A percentile compares a stretch with the other conserved stretches of the same genome.
Evolutionary conservation across 2,888 invertebrate species (phyloP).

Genomic region (Operophtera brumata): DNA sequence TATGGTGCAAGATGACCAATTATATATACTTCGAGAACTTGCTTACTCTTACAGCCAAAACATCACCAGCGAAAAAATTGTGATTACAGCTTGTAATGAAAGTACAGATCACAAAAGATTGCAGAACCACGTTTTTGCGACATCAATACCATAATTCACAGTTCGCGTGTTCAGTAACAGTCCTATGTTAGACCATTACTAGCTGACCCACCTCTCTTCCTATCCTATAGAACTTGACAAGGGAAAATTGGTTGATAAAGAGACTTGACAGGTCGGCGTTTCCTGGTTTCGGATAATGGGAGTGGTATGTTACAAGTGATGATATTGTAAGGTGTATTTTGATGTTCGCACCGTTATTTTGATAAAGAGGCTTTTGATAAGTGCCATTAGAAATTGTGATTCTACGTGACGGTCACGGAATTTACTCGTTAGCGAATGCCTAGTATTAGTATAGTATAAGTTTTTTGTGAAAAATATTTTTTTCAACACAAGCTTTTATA

Average conservation of each 20-base stretch:
- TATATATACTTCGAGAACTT: no score
- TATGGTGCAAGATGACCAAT: no score
- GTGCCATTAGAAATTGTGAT: background rate
- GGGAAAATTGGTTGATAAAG: slow-evolving; percentile 3
- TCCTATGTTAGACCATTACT: slow-evolving; percentile 8
- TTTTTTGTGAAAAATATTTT: no score
- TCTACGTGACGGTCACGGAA: background rate
- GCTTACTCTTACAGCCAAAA: no score
- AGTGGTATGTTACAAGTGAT: slow-evolving; percentile 4
- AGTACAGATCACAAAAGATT: slow-evolving; percentile 47
- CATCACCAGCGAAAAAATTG: background rate
- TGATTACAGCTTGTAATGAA: slow-evolving; percentile 32
- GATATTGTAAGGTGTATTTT: slow-evolving; percentile 15
- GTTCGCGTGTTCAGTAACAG: slow-evolving; percentile 66
- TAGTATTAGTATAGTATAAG: no score
- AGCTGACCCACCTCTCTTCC: background rate
- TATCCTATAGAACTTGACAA: background rate
- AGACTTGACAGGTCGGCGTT: slow-evolving; percentile 13
- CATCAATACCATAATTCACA: slow-evolving; percentile 64
- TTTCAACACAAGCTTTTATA: no score
- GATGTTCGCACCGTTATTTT: background rate
- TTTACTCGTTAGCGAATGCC: no score
- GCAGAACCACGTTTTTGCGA: slow-evolving; percentile 51
- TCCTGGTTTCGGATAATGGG: slow-evolving; percentile 10
- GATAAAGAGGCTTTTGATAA: background rate